These are phyloP conservation scores for Mythimna lalbum DNA, from an alignment of 2,888 invertebrate genomes.

Conservation along the genomic window DNA sequence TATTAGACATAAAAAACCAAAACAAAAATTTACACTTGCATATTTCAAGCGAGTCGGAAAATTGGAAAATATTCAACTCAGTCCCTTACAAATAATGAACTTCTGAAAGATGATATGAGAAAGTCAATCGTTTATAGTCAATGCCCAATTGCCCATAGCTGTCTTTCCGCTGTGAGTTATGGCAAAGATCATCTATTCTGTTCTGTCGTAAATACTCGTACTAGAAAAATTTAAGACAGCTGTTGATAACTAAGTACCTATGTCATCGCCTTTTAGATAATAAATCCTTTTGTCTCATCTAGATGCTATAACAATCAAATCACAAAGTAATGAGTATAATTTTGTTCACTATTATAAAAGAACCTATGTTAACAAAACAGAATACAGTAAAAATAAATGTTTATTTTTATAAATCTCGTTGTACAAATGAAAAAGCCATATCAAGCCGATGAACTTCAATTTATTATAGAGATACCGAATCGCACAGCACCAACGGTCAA, in stretches of 20 bases:
- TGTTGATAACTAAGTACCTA: too few species aligned
- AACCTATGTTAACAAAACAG: neutral
- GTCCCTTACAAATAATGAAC: neutral
- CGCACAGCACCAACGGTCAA: conserved; percentile 7
- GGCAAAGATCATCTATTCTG: neutral
- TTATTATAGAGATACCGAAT: conserved; percentile 8
- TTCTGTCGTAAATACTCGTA: neutral
- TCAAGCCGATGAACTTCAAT: conserved; percentile 26
- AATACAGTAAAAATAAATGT: conserved; percentile 1
- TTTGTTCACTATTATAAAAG: too few species aligned
- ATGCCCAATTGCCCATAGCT: too few species aligned
- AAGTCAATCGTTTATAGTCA: too few species aligned
- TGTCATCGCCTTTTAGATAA: too few species aligned
- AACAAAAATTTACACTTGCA: too few species aligned
- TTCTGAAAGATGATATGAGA: too few species aligned
- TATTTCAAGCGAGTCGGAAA: neutral
- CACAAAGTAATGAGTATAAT: too few species aligned
- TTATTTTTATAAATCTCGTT: conserved; percentile 15
- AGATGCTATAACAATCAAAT: too few species aligned
- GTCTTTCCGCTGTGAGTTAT: too few species aligned
- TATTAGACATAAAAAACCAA: neutral
- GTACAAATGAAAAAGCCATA: conserved; percentile 5
- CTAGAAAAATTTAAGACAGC: neutral
- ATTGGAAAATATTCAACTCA: too few species aligned
- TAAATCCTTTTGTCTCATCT: too few species aligned